A percentile compares a stretch with the other conserved stretches of the same genome.
Conservation (phyloP, 53 echinoderm and acorn worm species). For the Holothuria leucospilota region DNA sequence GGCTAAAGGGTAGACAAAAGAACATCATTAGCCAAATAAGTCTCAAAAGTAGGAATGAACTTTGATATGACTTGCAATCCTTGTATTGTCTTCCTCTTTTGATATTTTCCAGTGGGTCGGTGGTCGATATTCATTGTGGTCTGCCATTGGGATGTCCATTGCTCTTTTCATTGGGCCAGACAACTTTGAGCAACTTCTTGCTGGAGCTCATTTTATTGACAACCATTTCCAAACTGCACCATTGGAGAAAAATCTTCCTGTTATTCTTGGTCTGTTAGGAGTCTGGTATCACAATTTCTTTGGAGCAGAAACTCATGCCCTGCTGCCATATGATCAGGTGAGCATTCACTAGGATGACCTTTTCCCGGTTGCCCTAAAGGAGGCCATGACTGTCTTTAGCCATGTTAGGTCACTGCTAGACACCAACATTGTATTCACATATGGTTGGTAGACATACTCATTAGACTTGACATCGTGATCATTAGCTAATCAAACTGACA, state of each 20-base stretch:
- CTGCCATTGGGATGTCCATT: slow-evolving; percentile 96
- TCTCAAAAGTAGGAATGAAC: too few species aligned
- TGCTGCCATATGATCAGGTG: slow-evolving; percentile 99
- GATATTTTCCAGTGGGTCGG: slow-evolving; percentile 86
- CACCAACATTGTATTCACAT: too few species aligned
- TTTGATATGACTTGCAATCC: too few species aligned
- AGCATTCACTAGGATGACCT: neutral
- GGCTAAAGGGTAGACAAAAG: too few species aligned
- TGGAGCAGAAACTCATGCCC: slow-evolving; percentile 92
- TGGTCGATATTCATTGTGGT: slow-evolving; percentile 99
- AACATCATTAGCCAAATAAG: too few species aligned
- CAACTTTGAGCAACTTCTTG: slow-evolving; percentile 85
- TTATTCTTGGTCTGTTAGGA: slow-evolving; percentile 87
- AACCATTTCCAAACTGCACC: slow-evolving; percentile 90
- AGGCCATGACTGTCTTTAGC: too few species aligned
- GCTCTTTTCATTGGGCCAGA: slow-evolving; percentile 97
- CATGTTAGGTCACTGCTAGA: too few species aligned
- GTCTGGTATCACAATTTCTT: slow-evolving; percentile 99
- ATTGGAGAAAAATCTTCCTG: slow-evolving; percentile 88
- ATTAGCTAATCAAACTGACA: too few species aligned
- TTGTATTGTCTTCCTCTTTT: neutral
- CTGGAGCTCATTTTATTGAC: slow-evolving; percentile 94
- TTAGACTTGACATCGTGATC: too few species aligned
- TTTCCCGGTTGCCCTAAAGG: too few species aligned
- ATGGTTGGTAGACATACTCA: too few species aligned